Evolutionary conservation across 2,113 vertebrate species (phyloP).

Genomic region (Canis aureus): DNA sequence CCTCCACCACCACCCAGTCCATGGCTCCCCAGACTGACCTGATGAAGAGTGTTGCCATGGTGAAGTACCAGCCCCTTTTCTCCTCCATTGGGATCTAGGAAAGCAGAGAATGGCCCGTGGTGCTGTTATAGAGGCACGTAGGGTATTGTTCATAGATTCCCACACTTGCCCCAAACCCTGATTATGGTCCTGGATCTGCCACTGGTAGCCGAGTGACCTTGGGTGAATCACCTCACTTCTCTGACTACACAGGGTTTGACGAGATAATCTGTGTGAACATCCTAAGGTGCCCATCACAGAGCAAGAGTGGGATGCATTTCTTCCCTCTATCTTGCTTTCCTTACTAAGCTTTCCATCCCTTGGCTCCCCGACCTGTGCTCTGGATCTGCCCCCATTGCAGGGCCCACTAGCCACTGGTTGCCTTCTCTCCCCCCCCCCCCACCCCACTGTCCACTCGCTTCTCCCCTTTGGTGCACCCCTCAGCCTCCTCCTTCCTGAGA

Average conservation of each 20-base stretch:
- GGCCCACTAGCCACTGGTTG: no score
- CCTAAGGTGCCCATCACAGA: neutral
- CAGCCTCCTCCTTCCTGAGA: neutral
- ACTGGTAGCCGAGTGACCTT: neutral
- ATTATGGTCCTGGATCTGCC: neutral
- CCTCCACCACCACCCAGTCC: neutral
- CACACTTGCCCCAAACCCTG: neutral
- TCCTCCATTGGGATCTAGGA: constrained; percentile 91
- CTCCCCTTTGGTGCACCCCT: neutral
- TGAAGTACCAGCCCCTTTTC: constrained; percentile 93
- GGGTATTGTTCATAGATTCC: neutral
- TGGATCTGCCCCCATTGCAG: neutral
- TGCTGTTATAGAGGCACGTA: neutral
- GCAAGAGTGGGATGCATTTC: fast-evolving
- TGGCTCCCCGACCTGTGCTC: neutral
- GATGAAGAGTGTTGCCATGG: constrained; percentile 93
- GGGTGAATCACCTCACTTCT: neutral
- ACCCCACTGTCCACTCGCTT: fast-evolving
- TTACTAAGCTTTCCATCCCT: neutral
- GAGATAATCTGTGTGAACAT: neutral
- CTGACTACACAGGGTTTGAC: neutral
- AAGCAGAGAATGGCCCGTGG: neutral
- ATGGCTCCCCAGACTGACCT: constrained; percentile 84
- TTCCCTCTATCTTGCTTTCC: neutral
- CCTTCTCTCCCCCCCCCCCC: neutral